Conservation (phyloP, 2,113 vertebrate genomes). For the Laticauda laticaudata region DNA sequence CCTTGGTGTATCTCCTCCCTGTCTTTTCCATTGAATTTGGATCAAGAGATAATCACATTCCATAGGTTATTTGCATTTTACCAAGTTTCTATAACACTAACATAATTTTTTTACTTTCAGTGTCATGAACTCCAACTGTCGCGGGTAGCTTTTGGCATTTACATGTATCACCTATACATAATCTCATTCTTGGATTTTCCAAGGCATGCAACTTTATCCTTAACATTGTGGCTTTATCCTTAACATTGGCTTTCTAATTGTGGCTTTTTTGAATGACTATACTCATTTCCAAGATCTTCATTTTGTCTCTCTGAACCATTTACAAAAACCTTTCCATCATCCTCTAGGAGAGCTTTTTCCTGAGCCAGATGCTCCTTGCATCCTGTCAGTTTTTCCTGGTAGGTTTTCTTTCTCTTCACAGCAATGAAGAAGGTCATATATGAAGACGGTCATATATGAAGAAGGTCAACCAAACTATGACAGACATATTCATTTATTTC, state of each 20-base stretch:
- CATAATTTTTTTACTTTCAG: neutral
- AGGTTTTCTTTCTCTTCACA: neutral
- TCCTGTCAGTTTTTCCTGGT: neutral
- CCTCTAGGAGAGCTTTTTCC: neutral
- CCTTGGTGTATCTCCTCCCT: too few species aligned
- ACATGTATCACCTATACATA: neutral
- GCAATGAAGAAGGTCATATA: neutral
- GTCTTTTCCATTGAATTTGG: too few species aligned
- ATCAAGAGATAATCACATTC: too few species aligned
- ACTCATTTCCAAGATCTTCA: neutral
- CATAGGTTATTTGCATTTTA: neutral
- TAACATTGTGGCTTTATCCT: neutral
- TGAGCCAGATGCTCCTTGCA: neutral
- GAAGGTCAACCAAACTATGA: neutral
- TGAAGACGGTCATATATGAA: neutral
- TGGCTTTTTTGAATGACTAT: neutral
- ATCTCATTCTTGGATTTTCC: neutral
- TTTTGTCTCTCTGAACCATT: neutral
- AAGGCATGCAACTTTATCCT: neutral
- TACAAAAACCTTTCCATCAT: neutral
- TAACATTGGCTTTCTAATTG: neutral
- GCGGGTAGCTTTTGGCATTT: neutral
- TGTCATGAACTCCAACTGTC: neutral
- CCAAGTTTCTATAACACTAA: neutral
- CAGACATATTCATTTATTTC: slow-evolving; percentile 1